Conservation (phyloP, 2,888 invertebrate species). For the Drosophila meridiana region DNA sequence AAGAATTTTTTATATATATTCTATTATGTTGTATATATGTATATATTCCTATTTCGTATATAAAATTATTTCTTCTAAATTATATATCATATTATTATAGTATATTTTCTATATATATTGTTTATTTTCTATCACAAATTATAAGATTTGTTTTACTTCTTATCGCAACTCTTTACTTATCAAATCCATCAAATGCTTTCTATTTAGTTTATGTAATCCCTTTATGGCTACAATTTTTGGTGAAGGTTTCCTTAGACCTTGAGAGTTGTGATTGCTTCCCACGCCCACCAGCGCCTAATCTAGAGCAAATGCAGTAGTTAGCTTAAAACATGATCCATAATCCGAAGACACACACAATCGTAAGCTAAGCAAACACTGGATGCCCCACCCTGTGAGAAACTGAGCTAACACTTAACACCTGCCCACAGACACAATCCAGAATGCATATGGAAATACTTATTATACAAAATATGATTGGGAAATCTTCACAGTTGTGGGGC, state of each 20-base stretch:
- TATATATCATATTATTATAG: too few relatives aligned
- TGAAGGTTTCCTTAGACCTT: slow-evolving; percentile 1
- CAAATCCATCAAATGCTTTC: slow-evolving; percentile 9
- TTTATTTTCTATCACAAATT: too few relatives aligned
- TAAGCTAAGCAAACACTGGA: slow-evolving; percentile 44
- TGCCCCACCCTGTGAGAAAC: slow-evolving; percentile 34
- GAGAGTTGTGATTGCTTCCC: slow-evolving; percentile 41
- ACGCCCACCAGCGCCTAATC: slow-evolving; percentile 43
- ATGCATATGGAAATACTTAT: slow-evolving; percentile 34
- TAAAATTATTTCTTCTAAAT: too few relatives aligned
- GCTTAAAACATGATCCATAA: slow-evolving; percentile 59
- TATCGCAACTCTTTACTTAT: background rate
- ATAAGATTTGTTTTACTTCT: background rate
- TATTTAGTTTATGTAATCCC: slow-evolving; percentile 10
- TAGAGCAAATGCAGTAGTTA: slow-evolving; percentile 63
- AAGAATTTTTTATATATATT: too few relatives aligned
- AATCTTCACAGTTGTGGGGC: slow-evolving; percentile 39
- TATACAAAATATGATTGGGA: slow-evolving; percentile 53
- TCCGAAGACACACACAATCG: slow-evolving; percentile 55
- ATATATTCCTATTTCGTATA: too few relatives aligned
- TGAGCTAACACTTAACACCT: slow-evolving; percentile 50
- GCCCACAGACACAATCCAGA: slow-evolving; percentile 26
- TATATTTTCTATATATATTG: too few relatives aligned
- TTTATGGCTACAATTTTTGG: background rate
- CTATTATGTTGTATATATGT: too few relatives aligned